A percentile compares a stretch with the other conserved stretches of the same genome.
phyloP scores from a whole-genome alignment of 2,113 vertebrate genomes.

The Empidonax traillii region DNA sequence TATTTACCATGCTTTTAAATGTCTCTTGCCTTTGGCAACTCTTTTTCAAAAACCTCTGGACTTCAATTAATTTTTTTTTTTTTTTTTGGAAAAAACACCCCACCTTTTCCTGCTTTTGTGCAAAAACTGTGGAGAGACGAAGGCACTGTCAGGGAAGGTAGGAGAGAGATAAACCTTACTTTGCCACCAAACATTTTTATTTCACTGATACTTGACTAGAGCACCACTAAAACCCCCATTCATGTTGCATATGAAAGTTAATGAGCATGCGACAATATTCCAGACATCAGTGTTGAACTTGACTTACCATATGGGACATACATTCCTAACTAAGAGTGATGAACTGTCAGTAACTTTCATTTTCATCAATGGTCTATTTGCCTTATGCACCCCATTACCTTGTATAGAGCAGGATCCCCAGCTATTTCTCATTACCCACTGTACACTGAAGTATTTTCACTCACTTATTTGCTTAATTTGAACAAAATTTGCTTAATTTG shows the following conservation, averaged over 20 bases:
- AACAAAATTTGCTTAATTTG: too few species aligned
- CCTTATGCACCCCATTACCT: not conserved
- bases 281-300: not conserved
- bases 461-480: not conserved
- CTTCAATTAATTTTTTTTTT: not conserved
- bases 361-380: not conserved
- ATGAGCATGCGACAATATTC: not conserved
- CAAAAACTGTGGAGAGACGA: not conserved
- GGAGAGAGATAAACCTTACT: not conserved
- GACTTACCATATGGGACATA: not conserved
- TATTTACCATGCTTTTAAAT: not conserved
- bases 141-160: not conserved
- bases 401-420: not conserved
- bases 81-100: fast-evolving
- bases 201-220: not conserved
- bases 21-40: not conserved
- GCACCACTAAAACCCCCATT: fast-evolving
- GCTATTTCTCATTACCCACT: not conserved
- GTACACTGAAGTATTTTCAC: not conserved
- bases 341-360: not conserved
- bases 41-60: not conserved
- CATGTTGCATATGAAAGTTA: not conserved
- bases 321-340: not conserved
- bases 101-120: not conserved
- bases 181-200: not conserved